phyloP scores from a whole-genome alignment of 2,113 vertebrate genomes.

The Siniperca knerii region DNA sequence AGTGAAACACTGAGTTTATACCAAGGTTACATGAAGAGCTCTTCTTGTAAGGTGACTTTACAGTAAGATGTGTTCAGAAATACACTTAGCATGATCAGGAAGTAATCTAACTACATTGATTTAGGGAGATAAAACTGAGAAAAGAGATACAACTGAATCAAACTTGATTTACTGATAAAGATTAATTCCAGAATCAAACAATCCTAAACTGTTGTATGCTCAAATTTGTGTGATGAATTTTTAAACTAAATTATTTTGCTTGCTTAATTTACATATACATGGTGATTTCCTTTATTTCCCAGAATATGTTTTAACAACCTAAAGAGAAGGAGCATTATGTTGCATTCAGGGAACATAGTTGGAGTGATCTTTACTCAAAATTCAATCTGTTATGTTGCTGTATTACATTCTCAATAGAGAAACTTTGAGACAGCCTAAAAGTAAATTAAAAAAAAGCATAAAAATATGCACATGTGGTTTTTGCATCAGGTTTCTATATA shows the following conservation, averaged over 20 bases:
- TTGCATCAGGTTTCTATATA: not conserved
- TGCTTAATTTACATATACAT: not conserved
- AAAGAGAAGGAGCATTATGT: not conserved
- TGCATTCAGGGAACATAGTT: not conserved
- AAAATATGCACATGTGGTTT: not conserved
- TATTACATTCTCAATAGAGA: not conserved
- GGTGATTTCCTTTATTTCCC: not conserved
- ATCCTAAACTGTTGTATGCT: not conserved
- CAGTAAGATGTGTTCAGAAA: not conserved
- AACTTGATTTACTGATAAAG: constrained; percentile 1
- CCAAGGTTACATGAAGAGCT: constrained; percentile 67
- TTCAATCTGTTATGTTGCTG: not conserved
- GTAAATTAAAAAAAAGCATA: not conserved
- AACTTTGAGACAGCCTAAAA: not conserved
- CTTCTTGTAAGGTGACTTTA: constrained; percentile 56
- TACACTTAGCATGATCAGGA: constrained; percentile 5
- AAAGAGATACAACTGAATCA: constrained; percentile 3
- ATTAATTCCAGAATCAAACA: not conserved
- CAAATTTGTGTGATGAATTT: not conserved
- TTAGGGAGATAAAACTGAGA: not conserved
- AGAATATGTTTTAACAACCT: not conserved
- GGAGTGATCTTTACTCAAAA: not conserved
- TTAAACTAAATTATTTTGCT: not conserved
- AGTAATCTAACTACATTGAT: constrained; percentile 7
- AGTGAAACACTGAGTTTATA: constrained; percentile 61